Evolutionary conservation across 2,888 invertebrate species (phyloP).

Genomic region (Pelosia muscerda): DNA sequence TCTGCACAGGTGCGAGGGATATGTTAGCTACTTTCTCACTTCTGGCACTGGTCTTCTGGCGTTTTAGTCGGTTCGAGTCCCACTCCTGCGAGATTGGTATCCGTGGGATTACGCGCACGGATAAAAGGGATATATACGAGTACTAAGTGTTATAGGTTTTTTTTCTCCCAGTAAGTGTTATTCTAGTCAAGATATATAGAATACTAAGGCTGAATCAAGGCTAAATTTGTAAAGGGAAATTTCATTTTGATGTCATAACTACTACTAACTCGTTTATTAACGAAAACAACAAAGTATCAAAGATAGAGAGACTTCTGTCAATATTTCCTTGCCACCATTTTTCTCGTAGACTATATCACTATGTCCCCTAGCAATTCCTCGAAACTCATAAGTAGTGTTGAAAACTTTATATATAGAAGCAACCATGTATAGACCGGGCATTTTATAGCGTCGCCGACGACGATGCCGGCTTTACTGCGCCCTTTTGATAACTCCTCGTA

Average conservation of each 20-base stretch:
- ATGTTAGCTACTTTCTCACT: too few species aligned
- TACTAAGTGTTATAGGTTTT: too few species aligned
- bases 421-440: slow-evolving; percentile 61
- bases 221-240: not conserved
- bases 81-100: too few species aligned
- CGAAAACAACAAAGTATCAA: not conserved
- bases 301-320: not conserved
- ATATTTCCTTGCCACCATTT: slow-evolving; percentile 34
- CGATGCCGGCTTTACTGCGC: slow-evolving; percentile 71
- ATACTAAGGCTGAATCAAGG: too few species aligned
- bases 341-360: slow-evolving; percentile 36
- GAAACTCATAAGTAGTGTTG: slow-evolving; percentile 54
- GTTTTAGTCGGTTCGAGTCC: too few species aligned
- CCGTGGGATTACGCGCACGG: too few species aligned
- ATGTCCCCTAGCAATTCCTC: slow-evolving; percentile 46
- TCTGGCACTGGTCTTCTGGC: too few species aligned
- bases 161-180: too few species aligned
- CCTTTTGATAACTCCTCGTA: slow-evolving; percentile 80
- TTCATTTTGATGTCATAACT: not conserved
- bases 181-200: too few species aligned
- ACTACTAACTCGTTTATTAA: not conserved
- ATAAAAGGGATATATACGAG: too few species aligned
- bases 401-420: slow-evolving; percentile 52
- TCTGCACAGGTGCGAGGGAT: too few species aligned
- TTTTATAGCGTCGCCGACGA: slow-evolving; percentile 67